These are phyloP conservation scores for Sinelater perroti DNA, from an alignment of 2,888 invertebrate genomes.

Conservation along the genomic window DNA sequence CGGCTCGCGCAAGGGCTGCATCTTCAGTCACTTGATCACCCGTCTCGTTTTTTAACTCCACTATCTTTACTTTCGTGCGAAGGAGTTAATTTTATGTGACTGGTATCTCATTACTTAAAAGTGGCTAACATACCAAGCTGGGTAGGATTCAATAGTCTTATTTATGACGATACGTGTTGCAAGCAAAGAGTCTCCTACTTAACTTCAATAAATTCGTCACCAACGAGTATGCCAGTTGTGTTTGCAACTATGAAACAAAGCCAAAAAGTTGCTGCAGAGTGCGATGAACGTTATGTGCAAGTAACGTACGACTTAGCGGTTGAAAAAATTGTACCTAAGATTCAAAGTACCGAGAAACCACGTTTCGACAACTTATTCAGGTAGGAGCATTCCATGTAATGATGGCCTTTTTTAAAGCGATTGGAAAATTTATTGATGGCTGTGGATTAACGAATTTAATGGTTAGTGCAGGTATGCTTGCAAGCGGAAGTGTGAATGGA, in stretches of 20 bases:
- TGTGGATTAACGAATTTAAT: constrained; percentile 40
- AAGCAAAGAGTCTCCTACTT: constrained; percentile 47
- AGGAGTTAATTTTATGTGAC: too few species aligned
- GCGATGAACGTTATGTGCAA: constrained; percentile 39
- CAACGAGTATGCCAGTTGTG: constrained; percentile 46
- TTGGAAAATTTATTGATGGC: constrained; percentile 45
- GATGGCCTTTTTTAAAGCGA: constrained; percentile 45
- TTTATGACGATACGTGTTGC: constrained; percentile 38
- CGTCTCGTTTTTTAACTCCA: too few species aligned
- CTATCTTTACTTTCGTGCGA: too few species aligned
- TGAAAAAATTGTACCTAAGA: constrained; percentile 44
- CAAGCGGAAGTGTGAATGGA: constrained; percentile 43
- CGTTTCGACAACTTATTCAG: constrained; percentile 46
- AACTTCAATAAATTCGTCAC: constrained; percentile 49
- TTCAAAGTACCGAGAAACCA: constrained; percentile 38
- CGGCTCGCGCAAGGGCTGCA: too few species aligned
- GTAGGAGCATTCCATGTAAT: constrained; percentile 47
- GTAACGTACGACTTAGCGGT: constrained; percentile 48
- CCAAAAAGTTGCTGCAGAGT: constrained; percentile 44
- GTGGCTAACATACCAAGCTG: constrained; percentile 53
- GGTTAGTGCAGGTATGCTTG: constrained; percentile 42
- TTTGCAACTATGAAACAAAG: constrained; percentile 43
- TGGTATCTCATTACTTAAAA: too few species aligned
- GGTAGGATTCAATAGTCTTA: constrained; percentile 48
- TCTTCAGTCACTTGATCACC: too few species aligned